Base-by-base conservation (phyloP, 1,140 invertebrate species). In the Daktulosphaira vitifoliae region DNA sequence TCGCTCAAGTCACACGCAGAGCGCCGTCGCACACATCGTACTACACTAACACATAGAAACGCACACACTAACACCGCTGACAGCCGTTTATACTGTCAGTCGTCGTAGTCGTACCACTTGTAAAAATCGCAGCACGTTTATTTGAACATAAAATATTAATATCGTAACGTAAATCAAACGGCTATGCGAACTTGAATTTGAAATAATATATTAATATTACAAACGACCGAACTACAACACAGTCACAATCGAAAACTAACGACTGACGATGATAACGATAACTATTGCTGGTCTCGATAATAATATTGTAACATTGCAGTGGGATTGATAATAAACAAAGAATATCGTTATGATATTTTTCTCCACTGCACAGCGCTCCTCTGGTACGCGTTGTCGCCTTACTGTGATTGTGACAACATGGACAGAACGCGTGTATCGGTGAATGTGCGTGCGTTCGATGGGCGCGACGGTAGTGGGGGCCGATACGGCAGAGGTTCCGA, bases 1-100 rank as follows among this genome's bases (percentile, higher is more conserved):
- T 56, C 38, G 53, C 38, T 20, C 42, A 33, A 5, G 53, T 56
- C 54, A 59, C 54, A 59, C 54, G 54, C 54, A 25, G 29, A 33
- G 29, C 29, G 29, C 11, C 29, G 29, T 33, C 29, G 39, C 39
- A 38, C 54, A 22, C 59, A 37, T 38, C 46, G 20, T 33, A 48
- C 7, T 3, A 49, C 7, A 62, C 8, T 38, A 20, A 42, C 56
- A 23, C 56, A 23, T 39, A n/a, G n/a, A n/a, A n/a, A 33, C 23
- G 18, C 23, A 62, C 23, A 13, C 33, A 54, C 6, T 25, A 16
- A 33, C 11, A 37, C 4, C n/a, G 11, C n/a, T 6, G 13, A 33
- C n/a, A 25, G 15, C 4, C 25, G 13, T 8, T n/a, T 20, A 52
- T 13, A 52, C 50, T 15, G 25, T n/a, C 9, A 22, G 29, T 33